Percentiles rank a stretch among this genome's conserved stretches.
phyloP scores from a whole-genome alignment of 2,113 vertebrate species.

The Talpa occidentalis region DNA sequence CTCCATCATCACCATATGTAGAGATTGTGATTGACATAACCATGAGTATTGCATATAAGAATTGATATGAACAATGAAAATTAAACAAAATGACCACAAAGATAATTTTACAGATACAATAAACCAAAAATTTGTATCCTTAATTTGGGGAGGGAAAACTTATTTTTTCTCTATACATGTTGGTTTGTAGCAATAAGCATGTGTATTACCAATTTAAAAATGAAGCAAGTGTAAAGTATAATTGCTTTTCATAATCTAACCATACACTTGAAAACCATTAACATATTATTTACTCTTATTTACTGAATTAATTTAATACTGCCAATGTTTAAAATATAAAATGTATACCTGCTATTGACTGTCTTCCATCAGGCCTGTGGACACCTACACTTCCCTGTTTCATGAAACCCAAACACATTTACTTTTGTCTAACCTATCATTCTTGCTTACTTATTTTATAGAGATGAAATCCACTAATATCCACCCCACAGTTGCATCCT shows the following conservation, averaged over 20 bases:
- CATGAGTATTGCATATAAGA: not conserved
- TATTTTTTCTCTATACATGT: not conserved
- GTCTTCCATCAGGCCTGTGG: too few relatives aligned
- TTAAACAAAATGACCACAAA: not conserved
- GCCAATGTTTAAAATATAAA: not conserved
- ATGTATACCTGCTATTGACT: too few relatives aligned
- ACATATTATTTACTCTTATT: not conserved
- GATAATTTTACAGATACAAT: not conserved
- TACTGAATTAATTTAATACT: not conserved
- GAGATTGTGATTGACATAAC: not conserved
- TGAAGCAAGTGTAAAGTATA: not conserved
- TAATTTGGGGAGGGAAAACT: not conserved
- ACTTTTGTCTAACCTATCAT: not conserved
- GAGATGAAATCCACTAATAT: not conserved
- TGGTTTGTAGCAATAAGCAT: not conserved
- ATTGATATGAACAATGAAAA: not conserved
- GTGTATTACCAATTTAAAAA: not conserved
- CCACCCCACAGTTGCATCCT: accelerated
- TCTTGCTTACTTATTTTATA: not conserved
- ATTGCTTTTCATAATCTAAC: not conserved
- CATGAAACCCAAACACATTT: not conserved
- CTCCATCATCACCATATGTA: not conserved
- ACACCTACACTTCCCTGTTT: not conserved
- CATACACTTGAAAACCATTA: not conserved
- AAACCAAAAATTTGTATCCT: not conserved